Evolutionary conservation across 1,140 invertebrate genomes (phyloP), one percentile per base, ranked within the genome.

Genomic region (Pogonus chalceus): DNA sequence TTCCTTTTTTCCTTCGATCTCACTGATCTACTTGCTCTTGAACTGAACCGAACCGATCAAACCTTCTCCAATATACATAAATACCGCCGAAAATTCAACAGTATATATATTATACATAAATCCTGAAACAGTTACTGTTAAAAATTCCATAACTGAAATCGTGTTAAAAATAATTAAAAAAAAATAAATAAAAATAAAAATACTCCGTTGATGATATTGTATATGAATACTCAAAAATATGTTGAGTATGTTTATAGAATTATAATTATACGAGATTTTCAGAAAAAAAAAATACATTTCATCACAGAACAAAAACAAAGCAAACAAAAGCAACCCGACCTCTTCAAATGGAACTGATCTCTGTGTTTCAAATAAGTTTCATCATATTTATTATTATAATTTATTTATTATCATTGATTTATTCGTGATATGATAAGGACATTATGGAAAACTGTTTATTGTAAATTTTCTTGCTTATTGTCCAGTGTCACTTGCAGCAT

Each of bases 401-500:
- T 43, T 43, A 43, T 43, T 43, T 43, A 43, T 43, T 43, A 43
- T 43, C 37, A 43, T 43, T 43, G 37, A 43, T 43, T 43, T 43
- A 43, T 43, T 43, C 37, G 37, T 43, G 37, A 43, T 43, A 43
- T 43, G 37, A 43, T 43, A 43, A 43, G 37, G 37, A 43, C 18
- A 43, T 43, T 43, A 43, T 43, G 37, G 37, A 43, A n/a, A 43
- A 9, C 37, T 43, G 37, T 43, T 43, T 7, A 18, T 43, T 43
- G 37, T 43, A 43, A 49, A 53, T 64, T 68, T 66, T 60, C 58
- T 67, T 69, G 67, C 67, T 69, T 69, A 68, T 60, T 69, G 67
- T 69, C 66, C 67, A 68, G 67, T 69, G 66, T 69, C 66, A 66
- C 60, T 62, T 66, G 62, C 65, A 59, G 65, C 64, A 67, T 69